Evolutionary conservation across 2,797 vertebrate species (phyloP).

Genomic region (Agapornis canus): DNA sequence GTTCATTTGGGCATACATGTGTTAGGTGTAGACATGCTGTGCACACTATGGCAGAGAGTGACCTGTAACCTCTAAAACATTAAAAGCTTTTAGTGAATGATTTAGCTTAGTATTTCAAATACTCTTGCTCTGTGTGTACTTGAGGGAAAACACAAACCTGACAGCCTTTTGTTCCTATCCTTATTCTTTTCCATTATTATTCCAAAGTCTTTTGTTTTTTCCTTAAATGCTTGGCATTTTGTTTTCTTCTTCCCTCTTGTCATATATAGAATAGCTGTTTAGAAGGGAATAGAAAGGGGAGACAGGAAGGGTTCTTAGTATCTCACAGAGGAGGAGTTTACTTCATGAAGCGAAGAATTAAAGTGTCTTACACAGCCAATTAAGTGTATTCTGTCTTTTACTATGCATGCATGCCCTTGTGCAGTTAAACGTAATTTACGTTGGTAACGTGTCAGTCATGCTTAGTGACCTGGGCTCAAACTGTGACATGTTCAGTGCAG

Average conservation of each 20-base stretch:
- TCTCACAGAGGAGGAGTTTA: neutral
- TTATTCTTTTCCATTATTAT: neutral
- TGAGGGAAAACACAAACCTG: neutral
- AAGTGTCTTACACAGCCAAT: neutral
- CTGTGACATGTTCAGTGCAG: neutral
- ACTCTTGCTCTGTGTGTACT: neutral
- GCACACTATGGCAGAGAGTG: neutral
- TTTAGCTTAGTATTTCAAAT: neutral
- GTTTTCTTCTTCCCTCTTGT: neutral
- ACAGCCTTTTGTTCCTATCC: neutral
- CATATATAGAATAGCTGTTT: neutral
- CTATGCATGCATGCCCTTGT: neutral
- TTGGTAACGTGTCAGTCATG: neutral
- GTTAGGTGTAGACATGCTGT: neutral
- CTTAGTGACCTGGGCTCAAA: neutral
- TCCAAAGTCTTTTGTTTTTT: neutral
- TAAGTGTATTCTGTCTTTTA: neutral
- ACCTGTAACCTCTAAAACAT: neutral
- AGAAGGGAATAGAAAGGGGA: neutral
- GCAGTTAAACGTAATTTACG: conserved; percentile 26
- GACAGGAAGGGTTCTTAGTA: neutral
- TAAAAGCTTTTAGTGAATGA: conserved; percentile 7
- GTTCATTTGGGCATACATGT: neutral
- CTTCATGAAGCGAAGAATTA: neutral
- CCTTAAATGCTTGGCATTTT: neutral